A percentile compares a stretch with the other conserved stretches of the same genome.
Conservation (phyloP, 2,797 vertebrate genomes). For the Pipistrellus nathusii region DNA sequence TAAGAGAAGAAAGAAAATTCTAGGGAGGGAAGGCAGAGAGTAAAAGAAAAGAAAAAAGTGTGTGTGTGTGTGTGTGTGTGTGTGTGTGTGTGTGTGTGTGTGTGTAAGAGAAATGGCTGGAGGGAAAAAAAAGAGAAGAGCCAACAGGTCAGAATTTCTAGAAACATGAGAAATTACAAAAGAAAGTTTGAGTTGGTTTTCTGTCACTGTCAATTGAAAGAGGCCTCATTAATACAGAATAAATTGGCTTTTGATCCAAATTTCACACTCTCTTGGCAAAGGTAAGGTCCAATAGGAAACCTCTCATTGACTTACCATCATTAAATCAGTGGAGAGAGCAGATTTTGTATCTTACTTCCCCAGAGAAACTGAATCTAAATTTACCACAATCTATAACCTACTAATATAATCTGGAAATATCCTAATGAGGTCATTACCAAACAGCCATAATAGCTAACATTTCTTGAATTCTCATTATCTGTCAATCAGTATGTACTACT, state of each 20-base stretch:
- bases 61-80: neutral
- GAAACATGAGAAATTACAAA: constrained; percentile 4
- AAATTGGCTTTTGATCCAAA: constrained; percentile 28
- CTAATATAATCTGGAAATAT: neutral
- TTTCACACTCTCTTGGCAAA: constrained; percentile 45
- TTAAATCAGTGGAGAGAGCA: constrained; percentile 13
- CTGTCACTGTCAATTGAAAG: neutral
- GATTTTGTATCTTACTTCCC: neutral
- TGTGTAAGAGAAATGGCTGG: neutral
- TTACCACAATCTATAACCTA: neutral
- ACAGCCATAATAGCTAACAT: neutral
- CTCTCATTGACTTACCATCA: neutral
- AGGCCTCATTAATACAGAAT: neutral
- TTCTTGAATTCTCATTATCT: neutral
- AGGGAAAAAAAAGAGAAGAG: neutral
- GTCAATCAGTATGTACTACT: neutral
- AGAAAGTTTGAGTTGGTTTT: neutral
- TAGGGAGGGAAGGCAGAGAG: neutral
- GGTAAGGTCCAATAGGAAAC: neutral
- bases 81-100: no score
- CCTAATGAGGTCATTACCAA: neutral
- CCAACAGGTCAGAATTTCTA: neutral
- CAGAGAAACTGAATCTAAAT: neutral
- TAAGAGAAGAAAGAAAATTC: neutral
- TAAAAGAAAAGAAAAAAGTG: no score